Evolutionary conservation across 2,797 vertebrate species (phyloP), one percentile per base, ranked within the genome.

Genomic region (Propithecus perrieri): DNA sequence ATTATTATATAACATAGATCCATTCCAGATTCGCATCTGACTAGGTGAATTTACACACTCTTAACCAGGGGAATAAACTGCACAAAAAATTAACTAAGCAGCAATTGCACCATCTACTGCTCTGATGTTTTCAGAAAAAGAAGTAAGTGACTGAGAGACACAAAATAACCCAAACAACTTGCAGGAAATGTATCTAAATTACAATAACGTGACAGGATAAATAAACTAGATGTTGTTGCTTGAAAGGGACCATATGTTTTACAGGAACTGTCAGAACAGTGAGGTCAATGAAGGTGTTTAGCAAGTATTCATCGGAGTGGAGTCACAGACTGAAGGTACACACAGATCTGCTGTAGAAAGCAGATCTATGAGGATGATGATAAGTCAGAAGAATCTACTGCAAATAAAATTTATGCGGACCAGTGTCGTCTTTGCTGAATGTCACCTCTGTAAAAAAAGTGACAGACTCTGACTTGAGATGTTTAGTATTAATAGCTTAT

Each of bases 301-400:
- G 46, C 22, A 20, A 76, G n/a, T 55, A 13, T 22, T 93, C 28
- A 14, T 4, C 79, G 24, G 85, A 74, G 41, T 84, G 43, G 50
- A 59, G 72, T 94, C 55, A 48, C 3, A 75, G 46, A 57, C 3
- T 13, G 30, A 74, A 38, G n/a, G 13, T 55, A 57, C 22, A 55
- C 65, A 75, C 43, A 81, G 41, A 81, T 74, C 30, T 96, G 85
- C 46, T 78, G n/a, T 57, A 71, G 72, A 91, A 81, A 96, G 15
- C 18, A 91, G 79, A 87, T 69, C 69, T 17, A 18, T 76, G 30
- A 79, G 57, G 12, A 61, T 63, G 14, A 26, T n/a, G 35, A 30
- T 61, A 85, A 83, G 46, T 61, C 65, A 86, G 59, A 79, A 78
- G 85, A 57, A 79, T 55, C 30, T 78, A 89, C 46, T 48, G 12